Evolutionary conservation across 2,113 vertebrate species (phyloP).

Genomic region (Psilopogon haemacephalus): DNA sequence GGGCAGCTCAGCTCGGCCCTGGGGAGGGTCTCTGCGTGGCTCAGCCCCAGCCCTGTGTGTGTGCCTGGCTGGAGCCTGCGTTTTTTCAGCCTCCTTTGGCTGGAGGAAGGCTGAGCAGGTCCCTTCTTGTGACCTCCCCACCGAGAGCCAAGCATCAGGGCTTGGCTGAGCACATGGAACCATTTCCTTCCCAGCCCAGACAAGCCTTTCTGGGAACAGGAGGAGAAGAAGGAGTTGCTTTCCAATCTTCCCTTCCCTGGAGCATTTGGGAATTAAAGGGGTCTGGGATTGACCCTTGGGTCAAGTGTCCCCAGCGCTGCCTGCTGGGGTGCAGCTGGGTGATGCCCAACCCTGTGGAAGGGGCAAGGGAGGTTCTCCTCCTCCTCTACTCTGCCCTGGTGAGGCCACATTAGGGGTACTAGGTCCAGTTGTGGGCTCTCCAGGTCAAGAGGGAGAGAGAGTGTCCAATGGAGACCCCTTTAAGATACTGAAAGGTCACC

Average conservation of each 20-base stretch:
- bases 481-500: too few species aligned
- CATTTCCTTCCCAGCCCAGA: neutral
- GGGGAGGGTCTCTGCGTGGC: neutral
- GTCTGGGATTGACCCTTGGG: neutral
- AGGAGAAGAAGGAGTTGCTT: neutral
- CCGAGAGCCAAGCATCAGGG: neutral
- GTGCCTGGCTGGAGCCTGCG: neutral
- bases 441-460: too few species aligned
- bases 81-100: neutral
- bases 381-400: too few species aligned
- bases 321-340: fast-evolving
- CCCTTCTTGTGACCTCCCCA: neutral
- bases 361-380: too few species aligned
- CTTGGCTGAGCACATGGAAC: neutral
- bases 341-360: fast-evolving
- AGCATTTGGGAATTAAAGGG: neutral
- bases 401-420: too few species aligned
- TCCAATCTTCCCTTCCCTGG: neutral
- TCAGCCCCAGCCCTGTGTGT: fast-evolving
- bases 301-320: fast-evolving
- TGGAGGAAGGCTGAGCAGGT: neutral
- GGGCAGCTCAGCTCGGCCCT: fast-evolving
- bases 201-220: neutral
- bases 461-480: too few species aligned
- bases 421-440: too few species aligned